Evolutionary conservation across 2,797 vertebrate genomes (phyloP), one percentile per base, ranked within the genome.

Genomic region (Artibeus jamaicensis): DNA sequence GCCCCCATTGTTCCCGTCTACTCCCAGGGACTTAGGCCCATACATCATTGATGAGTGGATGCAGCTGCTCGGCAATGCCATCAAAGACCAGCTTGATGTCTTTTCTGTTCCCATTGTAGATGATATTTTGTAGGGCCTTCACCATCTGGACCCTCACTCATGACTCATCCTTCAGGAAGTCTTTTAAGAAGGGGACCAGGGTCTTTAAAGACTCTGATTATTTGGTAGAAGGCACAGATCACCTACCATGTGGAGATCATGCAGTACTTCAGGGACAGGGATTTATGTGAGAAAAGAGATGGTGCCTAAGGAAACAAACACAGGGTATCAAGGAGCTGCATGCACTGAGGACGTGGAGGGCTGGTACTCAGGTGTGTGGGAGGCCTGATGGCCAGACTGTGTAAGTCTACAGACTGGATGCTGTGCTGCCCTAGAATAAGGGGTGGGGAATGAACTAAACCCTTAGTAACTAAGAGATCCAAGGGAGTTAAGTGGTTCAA

Each of bases 1-100:
- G 87, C 55, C 78, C 65, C 18, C 3, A 32, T 1, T 67, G 32
- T 53, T 68, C 42, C 70, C 71, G 50, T 42, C 26, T 15, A 3
- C 26, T 53, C 15, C 67, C 9, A 65, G 29, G 46, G 32, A 78
- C 8, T 8, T 24, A 15, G 34, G 24, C 18, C 3, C 81, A 2
- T 91, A 94, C 94, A 8, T 94, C 94, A 73, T 76, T 96, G 78
- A 94, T 89, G 32, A 94, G 94, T 5, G 74, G 90, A 26, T 29
- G 11, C 67, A 97, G 84, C 10, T 94, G 53, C 21, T n/a, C 84
- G 83, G 68, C 74, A 18, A 96, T 82, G 44, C 42, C 57, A 46
- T 78, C 77, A 24, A 97, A 97, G 53, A 74, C 26, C 39, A 9
- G 21, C 42, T 91, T 85, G 46, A 8, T 74, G 74, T 94, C 73